These are phyloP conservation scores for Thalassarche chlororhynchos DNA, from an alignment of 2,113 vertebrate species.

Conservation along the genomic window DNA sequence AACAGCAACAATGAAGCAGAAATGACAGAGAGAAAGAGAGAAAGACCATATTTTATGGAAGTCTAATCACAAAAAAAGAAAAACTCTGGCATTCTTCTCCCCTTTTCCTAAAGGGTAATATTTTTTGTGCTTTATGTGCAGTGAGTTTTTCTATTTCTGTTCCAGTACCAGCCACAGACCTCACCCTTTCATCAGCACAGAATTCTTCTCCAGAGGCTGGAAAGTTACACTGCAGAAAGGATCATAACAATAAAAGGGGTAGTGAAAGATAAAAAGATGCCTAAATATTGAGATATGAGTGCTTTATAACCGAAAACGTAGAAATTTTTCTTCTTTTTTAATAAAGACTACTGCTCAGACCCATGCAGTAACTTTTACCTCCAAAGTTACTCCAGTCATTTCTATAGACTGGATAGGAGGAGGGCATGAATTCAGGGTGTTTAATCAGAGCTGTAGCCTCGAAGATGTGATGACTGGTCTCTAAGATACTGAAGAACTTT, in stretches of 20 bases:
- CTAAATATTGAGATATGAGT: not conserved
- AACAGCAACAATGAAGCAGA: not conserved
- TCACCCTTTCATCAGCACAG: not conserved
- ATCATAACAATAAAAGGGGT: not conserved
- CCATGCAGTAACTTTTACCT: not conserved
- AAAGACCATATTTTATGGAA: not conserved
- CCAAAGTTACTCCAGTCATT: not conserved
- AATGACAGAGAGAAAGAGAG: not conserved
- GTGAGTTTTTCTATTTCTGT: not conserved
- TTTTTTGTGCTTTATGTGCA: not conserved
- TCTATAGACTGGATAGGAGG: not conserved
- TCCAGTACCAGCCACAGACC: not conserved
- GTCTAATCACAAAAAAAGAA: not conserved
- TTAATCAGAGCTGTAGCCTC: not conserved
- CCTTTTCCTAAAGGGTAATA: not conserved
- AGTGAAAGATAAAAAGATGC: not conserved
- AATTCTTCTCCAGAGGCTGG: not conserved
- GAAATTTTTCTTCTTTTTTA: not conserved
- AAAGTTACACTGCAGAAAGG: not conserved
- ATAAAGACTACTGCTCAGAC: not conserved
- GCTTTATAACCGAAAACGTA: not conserved
- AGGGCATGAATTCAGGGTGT: not conserved
- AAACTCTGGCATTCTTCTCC: not conserved
- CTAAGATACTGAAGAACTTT: accelerated
- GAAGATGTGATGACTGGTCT: not conserved